These are phyloP conservation scores for Ditula angustiorana DNA, from an alignment of 2,888 invertebrate species.

Conservation along the genomic window DNA sequence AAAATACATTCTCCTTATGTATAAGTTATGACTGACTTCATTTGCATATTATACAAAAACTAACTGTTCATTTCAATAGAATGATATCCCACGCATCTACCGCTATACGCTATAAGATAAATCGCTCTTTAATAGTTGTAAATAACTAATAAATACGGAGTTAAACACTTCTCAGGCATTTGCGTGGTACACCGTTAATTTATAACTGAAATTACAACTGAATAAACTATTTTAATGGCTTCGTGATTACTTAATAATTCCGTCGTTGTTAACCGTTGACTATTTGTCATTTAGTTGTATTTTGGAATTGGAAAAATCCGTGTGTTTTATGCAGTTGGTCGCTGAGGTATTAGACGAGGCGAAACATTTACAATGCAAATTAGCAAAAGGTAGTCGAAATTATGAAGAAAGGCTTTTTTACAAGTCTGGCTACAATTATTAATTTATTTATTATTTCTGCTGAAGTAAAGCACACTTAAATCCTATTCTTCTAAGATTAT, in stretches of 20 bases:
- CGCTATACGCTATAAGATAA: constrained; percentile 10
- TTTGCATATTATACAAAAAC: constrained; percentile 34
- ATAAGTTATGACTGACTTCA: constrained; percentile 8
- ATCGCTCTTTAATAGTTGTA: constrained; percentile 33
- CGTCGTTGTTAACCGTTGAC: too few relatives aligned
- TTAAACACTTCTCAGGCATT: constrained; percentile 26
- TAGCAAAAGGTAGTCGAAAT: too few relatives aligned
- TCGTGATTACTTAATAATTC: constrained; percentile 16
- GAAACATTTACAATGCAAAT: too few relatives aligned
- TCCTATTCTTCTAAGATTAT: too few relatives aligned
- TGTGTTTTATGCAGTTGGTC: too few relatives aligned
- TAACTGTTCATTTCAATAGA: constrained; percentile 28
- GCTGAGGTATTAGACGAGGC: too few relatives aligned
- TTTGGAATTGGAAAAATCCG: too few relatives aligned
- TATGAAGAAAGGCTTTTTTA: too few relatives aligned
- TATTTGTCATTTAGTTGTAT: too few relatives aligned
- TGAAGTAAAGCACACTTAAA: too few relatives aligned
- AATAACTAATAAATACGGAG: constrained; percentile 29
- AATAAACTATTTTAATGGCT: constrained; percentile 18
- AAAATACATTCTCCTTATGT: constrained; percentile 3
- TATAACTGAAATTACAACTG: constrained; percentile 7
- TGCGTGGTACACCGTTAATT: constrained; percentile 30
- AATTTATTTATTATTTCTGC: too few relatives aligned
- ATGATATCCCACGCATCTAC: constrained; percentile 23
- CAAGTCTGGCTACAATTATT: too few relatives aligned